A percentile compares a stretch with the other conserved stretches of the same genome.
These are phyloP conservation scores for Dendropsophus ebraccatus DNA, from an alignment of 2,113 vertebrate genomes.

Conservation along the genomic window DNA sequence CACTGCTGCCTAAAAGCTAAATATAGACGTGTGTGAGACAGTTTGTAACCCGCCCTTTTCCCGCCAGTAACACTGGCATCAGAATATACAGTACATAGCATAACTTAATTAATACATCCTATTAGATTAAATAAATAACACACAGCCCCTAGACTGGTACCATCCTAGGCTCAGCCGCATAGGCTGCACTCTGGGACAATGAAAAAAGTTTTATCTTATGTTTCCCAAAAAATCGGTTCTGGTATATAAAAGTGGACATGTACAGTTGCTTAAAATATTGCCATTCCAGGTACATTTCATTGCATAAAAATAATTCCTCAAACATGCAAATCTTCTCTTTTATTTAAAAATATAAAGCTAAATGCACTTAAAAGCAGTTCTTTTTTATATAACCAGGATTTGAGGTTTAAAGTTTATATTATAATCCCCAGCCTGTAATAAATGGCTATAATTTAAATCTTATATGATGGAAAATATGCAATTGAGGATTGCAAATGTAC, in stretches of 20 bases:
- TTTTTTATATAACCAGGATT: conserved; percentile 12
- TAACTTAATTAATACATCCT: no score
- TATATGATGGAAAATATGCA: background rate
- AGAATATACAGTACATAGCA: no score
- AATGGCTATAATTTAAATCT: conserved; percentile 36
- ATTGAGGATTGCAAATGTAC: background rate
- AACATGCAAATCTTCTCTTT: background rate
- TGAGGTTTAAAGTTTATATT: conserved; percentile 37
- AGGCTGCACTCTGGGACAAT: no score
- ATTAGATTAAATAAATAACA: no score
- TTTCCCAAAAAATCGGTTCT: background rate
- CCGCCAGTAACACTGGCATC: no score
- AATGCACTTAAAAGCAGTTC: background rate
- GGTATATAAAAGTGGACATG: background rate
- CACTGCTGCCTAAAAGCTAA: no score
- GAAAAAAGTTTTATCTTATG: background rate
- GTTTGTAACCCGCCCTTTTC: no score
- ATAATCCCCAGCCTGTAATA: conserved; percentile 10
- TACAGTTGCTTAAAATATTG: background rate
- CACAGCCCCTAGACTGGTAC: no score
- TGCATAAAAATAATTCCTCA: background rate
- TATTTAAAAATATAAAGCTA: conserved; percentile 10
- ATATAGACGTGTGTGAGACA: no score
- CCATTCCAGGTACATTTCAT: background rate
- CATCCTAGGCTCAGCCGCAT: no score